phyloP scores from a whole-genome alignment of 1,140 invertebrate species.

The Drosophila insularis region DNA sequence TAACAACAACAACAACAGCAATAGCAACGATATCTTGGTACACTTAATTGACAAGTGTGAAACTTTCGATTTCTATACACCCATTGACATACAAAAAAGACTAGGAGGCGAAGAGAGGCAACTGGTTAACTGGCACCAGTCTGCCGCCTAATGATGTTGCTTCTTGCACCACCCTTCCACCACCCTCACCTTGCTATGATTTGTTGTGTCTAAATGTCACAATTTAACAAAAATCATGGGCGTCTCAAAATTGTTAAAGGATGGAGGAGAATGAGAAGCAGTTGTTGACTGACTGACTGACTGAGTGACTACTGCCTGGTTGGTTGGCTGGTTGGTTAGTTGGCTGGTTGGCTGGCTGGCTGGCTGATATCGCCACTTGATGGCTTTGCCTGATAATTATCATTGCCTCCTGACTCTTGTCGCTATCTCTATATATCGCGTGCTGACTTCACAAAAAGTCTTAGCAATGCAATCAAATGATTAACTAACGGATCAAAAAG shows the following conservation, averaged over 20 bases:
- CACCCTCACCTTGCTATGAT: conserved; percentile 50
- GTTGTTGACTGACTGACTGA: conserved; percentile 1
- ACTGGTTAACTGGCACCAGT: background rate
- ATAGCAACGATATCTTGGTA: conserved; percentile 49
- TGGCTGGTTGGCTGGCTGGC: background rate
- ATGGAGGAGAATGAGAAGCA: background rate
- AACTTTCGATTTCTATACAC: conserved; percentile 81
- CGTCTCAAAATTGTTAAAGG: conserved; percentile 5
- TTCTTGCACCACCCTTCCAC: background rate
- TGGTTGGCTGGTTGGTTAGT: conserved; percentile 15
- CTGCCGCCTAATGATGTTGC: conserved; percentile 62
- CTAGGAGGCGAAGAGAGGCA: conserved; percentile 21
- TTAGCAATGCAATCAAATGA: conserved; percentile 76
- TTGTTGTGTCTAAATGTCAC: conserved; percentile 80
- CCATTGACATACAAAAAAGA: conserved; percentile 72
- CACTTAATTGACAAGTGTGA: conserved; percentile 81
- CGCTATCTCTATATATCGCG: conserved; percentile 41
- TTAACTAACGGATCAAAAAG: conserved; percentile 64
- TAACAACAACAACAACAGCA: conserved; percentile 46
- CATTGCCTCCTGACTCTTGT: conserved; percentile 50
- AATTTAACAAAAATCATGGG: conserved; percentile 65
- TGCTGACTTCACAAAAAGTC: conserved; percentile 71
- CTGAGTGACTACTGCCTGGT: background rate
- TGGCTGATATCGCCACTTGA: conserved; percentile 55
- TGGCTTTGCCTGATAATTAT: conserved; percentile 70